phyloP scores from a whole-genome alignment of 2,888 invertebrate genomes.

The Papilio demoleus region DNA sequence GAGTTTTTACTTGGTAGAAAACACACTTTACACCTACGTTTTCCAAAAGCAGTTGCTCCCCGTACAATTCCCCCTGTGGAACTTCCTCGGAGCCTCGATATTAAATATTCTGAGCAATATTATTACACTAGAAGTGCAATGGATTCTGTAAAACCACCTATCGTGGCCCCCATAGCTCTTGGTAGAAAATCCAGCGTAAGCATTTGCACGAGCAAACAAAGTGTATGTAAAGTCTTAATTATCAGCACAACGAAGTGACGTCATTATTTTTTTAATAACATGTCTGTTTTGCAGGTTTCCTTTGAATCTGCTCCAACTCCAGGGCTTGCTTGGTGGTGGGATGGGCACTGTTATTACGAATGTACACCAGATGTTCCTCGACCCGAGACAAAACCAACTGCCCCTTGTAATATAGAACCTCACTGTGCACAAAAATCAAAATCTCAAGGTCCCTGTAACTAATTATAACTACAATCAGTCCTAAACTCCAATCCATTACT shows the following conservation, averaged over 20 bases:
- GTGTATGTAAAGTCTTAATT: conserved; percentile 15
- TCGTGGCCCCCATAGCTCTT: conserved; percentile 67
- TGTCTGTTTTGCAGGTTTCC: conserved; percentile 51
- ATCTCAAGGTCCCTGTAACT: background rate
- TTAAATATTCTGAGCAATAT: conserved; percentile 62
- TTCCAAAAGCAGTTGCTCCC: conserved; percentile 59
- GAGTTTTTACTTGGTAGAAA: conserved; percentile 66
- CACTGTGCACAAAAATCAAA: background rate
- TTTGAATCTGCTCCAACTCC: conserved; percentile 64
- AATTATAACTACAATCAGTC: background rate
- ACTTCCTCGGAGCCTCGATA: conserved; percentile 63
- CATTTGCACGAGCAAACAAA: background rate
- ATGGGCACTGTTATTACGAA: conserved; percentile 70
- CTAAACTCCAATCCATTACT: too few species aligned
- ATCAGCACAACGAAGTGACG: too few species aligned
- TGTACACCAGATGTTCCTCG: conserved; percentile 42
- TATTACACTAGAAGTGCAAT: conserved; percentile 58
- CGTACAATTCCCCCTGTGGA: conserved; percentile 66
- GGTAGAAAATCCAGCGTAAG: conserved; percentile 38
- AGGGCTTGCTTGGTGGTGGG: conserved; percentile 72
- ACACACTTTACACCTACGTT: conserved; percentile 61
- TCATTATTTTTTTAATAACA: background rate
- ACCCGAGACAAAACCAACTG: background rate
- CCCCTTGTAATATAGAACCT: conserved; percentile 10
- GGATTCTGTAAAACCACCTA: conserved; percentile 67